Percentiles rank a stretch among this genome's conserved stretches.
phyloP scores from a whole-genome alignment of 2,113 vertebrate species.

The Solea solea region DNA sequence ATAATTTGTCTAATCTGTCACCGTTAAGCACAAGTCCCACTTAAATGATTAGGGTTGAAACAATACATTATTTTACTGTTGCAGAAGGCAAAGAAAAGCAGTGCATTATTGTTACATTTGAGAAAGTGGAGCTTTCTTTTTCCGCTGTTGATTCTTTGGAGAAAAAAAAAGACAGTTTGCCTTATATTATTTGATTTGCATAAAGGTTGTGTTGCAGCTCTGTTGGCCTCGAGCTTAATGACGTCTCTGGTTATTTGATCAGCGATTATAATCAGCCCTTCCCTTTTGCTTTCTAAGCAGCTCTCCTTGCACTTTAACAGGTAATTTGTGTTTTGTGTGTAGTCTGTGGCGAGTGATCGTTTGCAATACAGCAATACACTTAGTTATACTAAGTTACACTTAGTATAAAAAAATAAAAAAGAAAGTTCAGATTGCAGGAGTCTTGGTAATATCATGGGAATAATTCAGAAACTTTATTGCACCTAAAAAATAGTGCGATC shows the following conservation, averaged over 20 bases:
- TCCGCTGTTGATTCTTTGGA: too few species aligned
- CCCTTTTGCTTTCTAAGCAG: constrained; percentile 37
- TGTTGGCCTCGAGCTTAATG: constrained; percentile 62
- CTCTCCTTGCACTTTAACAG: constrained; percentile 78
- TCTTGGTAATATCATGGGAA: constrained; percentile 41
- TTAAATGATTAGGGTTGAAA: too few species aligned
- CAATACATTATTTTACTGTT: too few species aligned
- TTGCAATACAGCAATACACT: constrained; percentile 48
- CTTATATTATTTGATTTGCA: too few species aligned
- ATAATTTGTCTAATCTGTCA: too few species aligned
- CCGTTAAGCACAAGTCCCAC: too few species aligned
- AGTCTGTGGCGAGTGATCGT: constrained; percentile 73
- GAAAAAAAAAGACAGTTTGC: too few species aligned
- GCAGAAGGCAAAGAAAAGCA: too few species aligned
- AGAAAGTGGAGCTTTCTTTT: too few species aligned
- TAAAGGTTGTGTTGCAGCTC: constrained; percentile 35
- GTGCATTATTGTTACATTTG: too few species aligned
- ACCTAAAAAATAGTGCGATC: constrained; percentile 17
- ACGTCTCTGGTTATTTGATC: constrained; percentile 57
- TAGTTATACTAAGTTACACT: not conserved
- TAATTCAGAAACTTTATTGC: constrained; percentile 31
- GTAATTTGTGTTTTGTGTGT: constrained; percentile 67
- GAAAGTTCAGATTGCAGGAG: constrained; percentile 22
- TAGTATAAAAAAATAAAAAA: not conserved
- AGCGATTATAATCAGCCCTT: constrained; percentile 17